Evolutionary conservation across 2,888 invertebrate genomes (phyloP), one percentile per base, ranked within the genome.

Genomic region (Tupiocoris notatus): DNA sequence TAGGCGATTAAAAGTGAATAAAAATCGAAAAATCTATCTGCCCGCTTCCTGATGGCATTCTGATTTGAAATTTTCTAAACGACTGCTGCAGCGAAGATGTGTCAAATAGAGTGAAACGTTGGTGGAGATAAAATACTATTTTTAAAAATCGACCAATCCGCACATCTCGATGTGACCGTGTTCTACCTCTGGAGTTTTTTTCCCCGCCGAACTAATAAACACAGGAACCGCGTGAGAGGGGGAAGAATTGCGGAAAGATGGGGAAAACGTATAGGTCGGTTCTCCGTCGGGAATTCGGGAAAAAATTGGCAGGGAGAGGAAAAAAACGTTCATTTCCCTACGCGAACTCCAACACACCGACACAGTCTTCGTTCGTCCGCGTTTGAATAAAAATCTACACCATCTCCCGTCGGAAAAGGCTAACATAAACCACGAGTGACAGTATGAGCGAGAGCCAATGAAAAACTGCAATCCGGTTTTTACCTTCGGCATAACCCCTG

Each of bases 401-500:
- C n/a, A n/a, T n/a, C n/a, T n/a, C n/a, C 65, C 25, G 18, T 70
- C 61, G 23, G 70, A 17, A 70, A 39, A 58, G 59, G 58, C 59
- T 25, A 70, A 70, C 70, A 70, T 70, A 70, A 70, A 70, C 70
- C 70, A 70, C 70, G 58, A 59, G 77, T 57, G 67, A 59, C 59
- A 56, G 62, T n/a, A n/a, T n/a, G n/a, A n/a, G n/a, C n/a, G n/a
- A n/a, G 76, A 54, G 23, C 63, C 56, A 75, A 77, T 77, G 77
- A 77, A 75, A 75, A 67, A 77, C 68, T 77, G 75, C 77, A 75
- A 75, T 77, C 59, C 68, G 21, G 58, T 56, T 67, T 18, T 56
- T 20, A 16, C 54, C 74, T 59, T 22, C 66, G 54, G 57, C 17
- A 21, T 12, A 63, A 63, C 16, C 1, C 24, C 23, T 16, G 17